Evolutionary conservation across 1,140 invertebrate species (phyloP), one percentile per base, ranked within the genome.

Genomic region (Drosophila santomea): DNA sequence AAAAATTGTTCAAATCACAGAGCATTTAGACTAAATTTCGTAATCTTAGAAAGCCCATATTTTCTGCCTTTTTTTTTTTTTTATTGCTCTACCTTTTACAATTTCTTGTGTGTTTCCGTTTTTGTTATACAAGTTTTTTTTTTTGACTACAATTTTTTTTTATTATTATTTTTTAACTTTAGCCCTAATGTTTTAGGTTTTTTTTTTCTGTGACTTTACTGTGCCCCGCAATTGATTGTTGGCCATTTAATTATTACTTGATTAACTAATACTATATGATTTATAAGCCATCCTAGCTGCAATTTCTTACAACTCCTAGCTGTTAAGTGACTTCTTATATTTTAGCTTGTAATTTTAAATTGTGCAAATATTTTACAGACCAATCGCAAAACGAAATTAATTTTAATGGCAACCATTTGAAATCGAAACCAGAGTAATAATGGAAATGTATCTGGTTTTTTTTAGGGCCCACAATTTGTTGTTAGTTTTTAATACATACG

Each of bases 181-280:
- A 62, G 59, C 45, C 44, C 45, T 67, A 15, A 63, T 14, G 11
- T 39, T 39, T 14, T 39, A 8, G 8, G 61, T 25, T n/a, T 41
- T 32, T 54, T 64, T 64, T 41, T 54, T 64, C 60, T 56, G 17
- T 38, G 39, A 45, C 64, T 60, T 32, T 32, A 32, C 25, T 50
- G n/a, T 32, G 15, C n/a, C n/a, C 28, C 48, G n/a, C 48, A 51
- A 51, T 64, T 50, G 39, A 60, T 76, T 76, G 77, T 79, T 79
- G 78, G 79, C 79, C 79, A 83, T 83, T 68, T 66, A 63, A 75
- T 72, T 84, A 61, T 55, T 59, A 75, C 35, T 39, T 39, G 43
- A 69, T 62, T 62, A 62, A 45, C 1, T 41, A 62, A 12, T 57
- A 41, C n/a, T 17, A 20, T 36, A 35, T 52, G 50, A 52, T 62